These are phyloP conservation scores for Nannoperca obscura DNA, from an alignment of 2,797 vertebrate genomes.

Conservation along the genomic window DNA sequence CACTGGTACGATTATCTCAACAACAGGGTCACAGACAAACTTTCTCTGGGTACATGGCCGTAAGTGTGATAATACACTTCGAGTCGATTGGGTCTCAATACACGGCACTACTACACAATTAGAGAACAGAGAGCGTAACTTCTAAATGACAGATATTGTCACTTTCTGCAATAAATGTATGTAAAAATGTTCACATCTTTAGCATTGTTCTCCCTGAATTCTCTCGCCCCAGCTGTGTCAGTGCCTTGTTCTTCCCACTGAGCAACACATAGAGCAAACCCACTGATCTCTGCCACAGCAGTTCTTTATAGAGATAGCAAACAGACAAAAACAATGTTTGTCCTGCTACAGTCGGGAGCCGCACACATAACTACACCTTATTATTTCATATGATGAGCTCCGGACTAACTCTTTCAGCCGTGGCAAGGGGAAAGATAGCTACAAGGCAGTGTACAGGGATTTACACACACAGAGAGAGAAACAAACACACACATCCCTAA, in stretches of 20 bases:
- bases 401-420: constrained; percentile 65
- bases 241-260: constrained; percentile 74
- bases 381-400: constrained; percentile 75
- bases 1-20: background rate
- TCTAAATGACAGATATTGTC: constrained; percentile 3
- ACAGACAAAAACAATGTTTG: constrained; percentile 72
- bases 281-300: constrained; percentile 67
- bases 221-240: constrained; percentile 61
- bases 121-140: background rate
- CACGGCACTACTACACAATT: background rate
- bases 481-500: constrained; percentile 53
- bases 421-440: constrained; percentile 68
- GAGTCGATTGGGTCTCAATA: background rate
- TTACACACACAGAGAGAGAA: constrained; percentile 41
- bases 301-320: constrained; percentile 60
- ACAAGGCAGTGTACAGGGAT: constrained; percentile 56
- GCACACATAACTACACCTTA: constrained; percentile 72
- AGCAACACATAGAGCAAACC: constrained; percentile 64
- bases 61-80: background rate
- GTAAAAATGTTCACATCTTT: constrained; percentile 60
- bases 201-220: constrained; percentile 65
- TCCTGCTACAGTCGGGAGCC: constrained; percentile 63
- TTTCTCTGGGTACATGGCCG: too few species aligned
- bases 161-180: constrained; percentile 17
- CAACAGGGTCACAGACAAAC: background rate